phyloP scores from a whole-genome alignment of 2,888 invertebrate species.

The Darwinula stevensoni region DNA sequence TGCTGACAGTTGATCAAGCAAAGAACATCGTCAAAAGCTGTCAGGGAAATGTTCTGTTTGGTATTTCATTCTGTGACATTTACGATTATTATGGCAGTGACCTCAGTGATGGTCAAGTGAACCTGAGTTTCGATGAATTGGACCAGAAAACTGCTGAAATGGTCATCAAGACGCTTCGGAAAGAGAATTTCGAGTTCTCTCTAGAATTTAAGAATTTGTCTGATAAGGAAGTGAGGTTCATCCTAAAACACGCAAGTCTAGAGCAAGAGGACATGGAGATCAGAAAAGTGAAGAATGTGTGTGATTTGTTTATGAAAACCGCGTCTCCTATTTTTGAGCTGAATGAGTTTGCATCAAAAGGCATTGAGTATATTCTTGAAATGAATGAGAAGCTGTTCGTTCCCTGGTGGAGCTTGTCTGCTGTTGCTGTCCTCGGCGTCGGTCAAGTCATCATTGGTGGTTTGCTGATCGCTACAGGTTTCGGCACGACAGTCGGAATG shows the following conservation, averaged over 20 bases:
- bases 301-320: slow-evolving; percentile 6
- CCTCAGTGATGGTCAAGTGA: slow-evolving; percentile 3
- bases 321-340: background rate
- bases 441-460: slow-evolving; percentile 6
- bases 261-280: slow-evolving; percentile 7
- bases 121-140: slow-evolving; percentile 5
- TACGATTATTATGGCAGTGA: slow-evolving; percentile 1
- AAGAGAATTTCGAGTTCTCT: slow-evolving; percentile 7
- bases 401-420: slow-evolving; percentile 6
- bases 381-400: slow-evolving; percentile 7
- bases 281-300: slow-evolving; percentile 5
- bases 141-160: slow-evolving; percentile 4
- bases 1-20: background rate
- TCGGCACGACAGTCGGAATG: slow-evolving; percentile 7
- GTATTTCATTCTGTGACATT: background rate
- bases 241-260: slow-evolving; percentile 5
- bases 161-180: slow-evolving; percentile 5
- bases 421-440: slow-evolving; percentile 5
- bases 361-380: background rate
- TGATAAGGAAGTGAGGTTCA: slow-evolving; percentile 1
- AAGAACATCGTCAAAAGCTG: background rate
- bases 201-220: slow-evolving; percentile 4
- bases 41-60: slow-evolving; percentile 1
- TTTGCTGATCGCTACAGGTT: slow-evolving; percentile 7
- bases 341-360: background rate